These are phyloP conservation scores for Homarus gammarus DNA, from an alignment of 2,888 invertebrate genomes.

Conservation along the genomic window DNA sequence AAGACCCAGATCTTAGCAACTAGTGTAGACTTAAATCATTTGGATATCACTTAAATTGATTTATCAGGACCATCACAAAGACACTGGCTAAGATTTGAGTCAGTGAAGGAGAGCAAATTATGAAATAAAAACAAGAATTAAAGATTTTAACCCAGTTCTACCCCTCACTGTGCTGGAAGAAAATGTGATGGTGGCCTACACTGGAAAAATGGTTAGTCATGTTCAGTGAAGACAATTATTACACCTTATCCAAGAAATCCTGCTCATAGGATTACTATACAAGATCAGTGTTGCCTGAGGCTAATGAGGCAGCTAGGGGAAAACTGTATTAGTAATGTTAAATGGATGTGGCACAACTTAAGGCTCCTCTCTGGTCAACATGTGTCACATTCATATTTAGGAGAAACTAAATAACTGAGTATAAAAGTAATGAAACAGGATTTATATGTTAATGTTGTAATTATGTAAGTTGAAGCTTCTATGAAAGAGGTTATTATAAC, in stretches of 20 bases:
- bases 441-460: too few relatives aligned
- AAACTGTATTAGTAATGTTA: too few relatives aligned
- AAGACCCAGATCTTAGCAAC: neutral
- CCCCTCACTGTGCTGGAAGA: neutral
- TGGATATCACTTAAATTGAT: neutral
- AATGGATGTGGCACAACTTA: too few relatives aligned
- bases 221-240: too few relatives aligned
- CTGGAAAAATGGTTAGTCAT: neutral
- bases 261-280: too few relatives aligned
- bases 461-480: too few relatives aligned
- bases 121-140: neutral
- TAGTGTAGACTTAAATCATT: too few relatives aligned
- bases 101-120: neutral
- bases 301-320: too few relatives aligned
- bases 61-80: neutral
- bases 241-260: too few relatives aligned
- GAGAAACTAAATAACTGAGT: conserved; percentile 5
- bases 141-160: neutral
- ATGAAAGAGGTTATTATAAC: too few relatives aligned
- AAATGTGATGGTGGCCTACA: neutral
- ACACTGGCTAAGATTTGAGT: neutral
- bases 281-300: too few relatives aligned
- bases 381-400: conserved; percentile 36
- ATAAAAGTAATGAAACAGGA: neutral
- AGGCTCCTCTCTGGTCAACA: neutral